Conservation (phyloP, 2,113 vertebrate genomes). For the Seriola quinqueradiata region DNA sequence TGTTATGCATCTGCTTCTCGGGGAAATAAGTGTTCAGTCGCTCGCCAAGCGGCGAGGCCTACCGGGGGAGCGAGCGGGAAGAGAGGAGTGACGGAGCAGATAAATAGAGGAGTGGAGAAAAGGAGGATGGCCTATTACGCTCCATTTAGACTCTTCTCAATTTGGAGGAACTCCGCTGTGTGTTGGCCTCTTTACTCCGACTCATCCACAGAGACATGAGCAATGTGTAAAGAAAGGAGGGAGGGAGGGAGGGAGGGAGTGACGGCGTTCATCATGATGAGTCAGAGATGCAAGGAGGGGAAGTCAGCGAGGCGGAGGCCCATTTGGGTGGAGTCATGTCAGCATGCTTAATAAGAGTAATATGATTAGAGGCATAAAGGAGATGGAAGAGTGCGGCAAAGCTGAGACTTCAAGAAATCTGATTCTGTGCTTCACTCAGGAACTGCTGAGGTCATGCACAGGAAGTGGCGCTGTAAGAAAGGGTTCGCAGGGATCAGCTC, state of each 20-base stretch:
- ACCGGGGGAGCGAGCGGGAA: neutral
- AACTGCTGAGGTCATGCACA: neutral
- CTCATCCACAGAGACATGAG: slow-evolving; percentile 54
- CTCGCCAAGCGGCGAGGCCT: slow-evolving; percentile 13
- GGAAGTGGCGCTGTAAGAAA: neutral
- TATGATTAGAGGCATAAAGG: neutral
- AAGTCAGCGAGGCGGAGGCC: neutral
- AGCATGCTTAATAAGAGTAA: neutral
- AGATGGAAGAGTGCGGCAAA: neutral
- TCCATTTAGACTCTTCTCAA: slow-evolving; percentile 76
- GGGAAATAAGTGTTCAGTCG: slow-evolving; percentile 44
- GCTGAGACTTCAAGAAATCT: neutral
- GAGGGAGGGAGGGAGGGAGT: neutral
- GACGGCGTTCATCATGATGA: slow-evolving; percentile 31
- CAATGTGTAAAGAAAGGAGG: neutral
- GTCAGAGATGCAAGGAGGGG: slow-evolving; percentile 33
- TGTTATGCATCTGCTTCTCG: slow-evolving; percentile 33
- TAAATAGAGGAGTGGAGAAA: slow-evolving; percentile 38
- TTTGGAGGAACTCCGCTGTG: slow-evolving; percentile 75
- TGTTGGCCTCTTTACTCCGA: slow-evolving; percentile 74
- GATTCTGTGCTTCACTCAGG: neutral
- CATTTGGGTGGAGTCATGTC: slow-evolving; percentile 18
- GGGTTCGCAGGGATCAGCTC: slow-evolving; percentile 9
- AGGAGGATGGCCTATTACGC: slow-evolving; percentile 62
- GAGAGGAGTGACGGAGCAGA: slow-evolving; percentile 49